Base-by-base conservation (phyloP, 2,797 vertebrate species). In the Apogon hyalosoma region DNA sequence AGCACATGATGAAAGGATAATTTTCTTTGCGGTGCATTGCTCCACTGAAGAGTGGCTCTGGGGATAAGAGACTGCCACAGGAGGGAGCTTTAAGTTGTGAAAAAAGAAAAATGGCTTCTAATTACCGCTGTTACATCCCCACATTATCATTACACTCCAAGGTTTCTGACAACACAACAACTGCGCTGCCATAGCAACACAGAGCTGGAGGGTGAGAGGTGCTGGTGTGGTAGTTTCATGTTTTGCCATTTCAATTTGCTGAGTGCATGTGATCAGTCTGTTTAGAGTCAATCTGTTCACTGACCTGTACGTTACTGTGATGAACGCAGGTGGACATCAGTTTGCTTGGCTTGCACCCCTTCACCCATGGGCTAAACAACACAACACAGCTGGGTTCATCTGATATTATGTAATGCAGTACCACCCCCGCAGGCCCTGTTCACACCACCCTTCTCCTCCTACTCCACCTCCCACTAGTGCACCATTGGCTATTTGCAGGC, bases 381-480 rank as follows among this genome's bases (percentile, higher is more conserved):
- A 54, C 57, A 31, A 72, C 86, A 80, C 88, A 87, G 90, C 88
- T 90, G 90, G 88, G 84, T 75, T 79, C 59, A 57, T 77, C 79
- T 72, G 84, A 78, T 65, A 71, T 91, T 92, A 93, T 79, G 80
- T 80, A 92, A 92, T 42, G 4, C 73, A 38, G 77, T 66, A 59
- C 84, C 87, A 83, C 88, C 90, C 85, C 86, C 87, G 64, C 91
- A 85, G 77, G 86, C 89, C 87, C 78, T 67, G 79, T 84, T 90
- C 88, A 85, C 82, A 82, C 81, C 52, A 69, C 80, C 86, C 80
- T 74, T 86, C 82, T 87, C 83, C 84, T 87, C 89, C 83, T 55
- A 82, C 89, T 87, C 83, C 43, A 38, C 78, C 82, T 88, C 85
- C 83, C 75, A 82, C 84, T 73, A 70, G 50, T 21, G 80, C 75